phyloP scores from a whole-genome alignment of 2,113 vertebrate species.

The Corythornis vintsioides region DNA sequence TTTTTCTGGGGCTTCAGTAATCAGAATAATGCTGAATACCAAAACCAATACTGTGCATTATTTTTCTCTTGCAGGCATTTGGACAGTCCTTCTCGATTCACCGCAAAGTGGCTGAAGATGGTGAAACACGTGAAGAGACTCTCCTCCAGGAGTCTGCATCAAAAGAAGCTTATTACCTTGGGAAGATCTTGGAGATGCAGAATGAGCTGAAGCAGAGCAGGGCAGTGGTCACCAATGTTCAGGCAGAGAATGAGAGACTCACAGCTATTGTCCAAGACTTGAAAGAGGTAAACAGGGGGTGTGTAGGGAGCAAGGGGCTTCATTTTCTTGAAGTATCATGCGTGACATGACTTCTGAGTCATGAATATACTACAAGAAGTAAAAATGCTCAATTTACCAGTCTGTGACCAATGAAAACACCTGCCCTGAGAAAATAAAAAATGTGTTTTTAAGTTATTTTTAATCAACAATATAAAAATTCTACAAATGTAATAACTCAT shows the following conservation, averaged over 20 bases:
- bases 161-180: constrained; percentile 93
- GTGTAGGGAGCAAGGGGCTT: not conserved
- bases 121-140: constrained; percentile 93
- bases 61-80: constrained; percentile 84
- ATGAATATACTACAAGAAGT: not conserved
- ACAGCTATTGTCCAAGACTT: constrained; percentile 84
- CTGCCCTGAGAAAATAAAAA: not conserved
- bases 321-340: not conserved
- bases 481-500: not conserved
- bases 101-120: constrained; percentile 96
- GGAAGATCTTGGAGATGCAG: constrained; percentile 92
- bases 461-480: not conserved
- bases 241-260: constrained; percentile 90
- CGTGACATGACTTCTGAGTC: not conserved
- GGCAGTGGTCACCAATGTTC: constrained; percentile 84
- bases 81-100: constrained; percentile 96
- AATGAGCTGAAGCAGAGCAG: constrained; percentile 87
- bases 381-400: not conserved
- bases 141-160: constrained; percentile 94
- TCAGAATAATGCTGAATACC: too few species aligned
- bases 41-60: not conserved
- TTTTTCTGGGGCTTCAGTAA: not conserved
- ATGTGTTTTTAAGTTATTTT: accelerated
- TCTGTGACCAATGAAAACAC: not conserved
- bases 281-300: constrained; percentile 83